phyloP scores from a whole-genome alignment of 2,113 vertebrate genomes.

The Coreoperca whiteheadi region DNA sequence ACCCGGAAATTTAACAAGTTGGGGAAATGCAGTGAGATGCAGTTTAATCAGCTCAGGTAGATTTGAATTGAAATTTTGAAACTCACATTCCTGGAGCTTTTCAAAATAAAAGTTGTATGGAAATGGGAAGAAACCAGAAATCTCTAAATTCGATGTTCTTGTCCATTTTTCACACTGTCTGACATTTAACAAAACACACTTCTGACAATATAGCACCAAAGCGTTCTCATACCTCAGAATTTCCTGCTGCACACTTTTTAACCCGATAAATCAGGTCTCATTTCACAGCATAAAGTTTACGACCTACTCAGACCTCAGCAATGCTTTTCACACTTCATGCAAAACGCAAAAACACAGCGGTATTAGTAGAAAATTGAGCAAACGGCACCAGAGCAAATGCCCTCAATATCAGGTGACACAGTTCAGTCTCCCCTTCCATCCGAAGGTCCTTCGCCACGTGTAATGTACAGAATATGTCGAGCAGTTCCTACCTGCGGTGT shows the following conservation, averaged over 20 bases:
- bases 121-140: background rate
- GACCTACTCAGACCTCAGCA: background rate
- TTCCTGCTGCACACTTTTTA: too few species aligned
- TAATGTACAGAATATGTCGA: background rate
- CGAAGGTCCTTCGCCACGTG: background rate
- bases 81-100: background rate
- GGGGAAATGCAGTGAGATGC: background rate
- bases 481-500: constrained; percentile 91
- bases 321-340: background rate
- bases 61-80: background rate
- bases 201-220: background rate
- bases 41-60: background rate
- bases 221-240: background rate
- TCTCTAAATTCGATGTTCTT: background rate
- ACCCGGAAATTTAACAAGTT: background rate
- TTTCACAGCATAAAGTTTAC: background rate
- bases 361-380: background rate
- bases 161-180: background rate
- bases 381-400: background rate
- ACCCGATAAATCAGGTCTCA: background rate
- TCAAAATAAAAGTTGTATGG: background rate
- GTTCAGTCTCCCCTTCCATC: background rate
- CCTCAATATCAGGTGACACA: background rate
- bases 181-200: background rate
- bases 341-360: background rate